A percentile compares a stretch with the other conserved stretches of the same genome.
These are phyloP conservation scores for Drosophila burlai DNA, from an alignment of 1,140 invertebrate genomes.

Conservation along the genomic window DNA sequence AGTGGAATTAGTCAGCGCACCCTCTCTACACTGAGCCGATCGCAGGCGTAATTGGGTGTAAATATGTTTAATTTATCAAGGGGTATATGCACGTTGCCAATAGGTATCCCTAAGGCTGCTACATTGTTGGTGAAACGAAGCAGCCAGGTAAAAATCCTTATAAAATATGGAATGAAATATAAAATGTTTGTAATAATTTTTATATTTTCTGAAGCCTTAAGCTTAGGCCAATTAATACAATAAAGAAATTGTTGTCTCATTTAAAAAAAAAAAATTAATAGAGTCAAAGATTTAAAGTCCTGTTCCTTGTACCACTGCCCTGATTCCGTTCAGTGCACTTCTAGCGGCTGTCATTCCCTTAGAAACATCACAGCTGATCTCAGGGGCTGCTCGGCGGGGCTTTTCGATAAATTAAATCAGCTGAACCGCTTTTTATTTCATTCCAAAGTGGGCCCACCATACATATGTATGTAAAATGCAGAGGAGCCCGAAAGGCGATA, in stretches of 20 bases:
- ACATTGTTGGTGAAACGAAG: no score
- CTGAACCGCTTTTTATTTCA: conserved; percentile 31
- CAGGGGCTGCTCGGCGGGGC: neutral
- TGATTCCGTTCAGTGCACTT: neutral
- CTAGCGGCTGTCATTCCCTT: neutral
- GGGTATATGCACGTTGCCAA: no score
- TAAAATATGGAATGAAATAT: no score
- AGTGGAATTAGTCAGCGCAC: no score
- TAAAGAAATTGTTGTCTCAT: neutral
- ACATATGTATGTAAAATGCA: conserved; percentile 4
- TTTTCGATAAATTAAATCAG: conserved; percentile 45
- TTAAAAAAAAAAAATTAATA: neutral
- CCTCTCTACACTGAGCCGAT: conserved; percentile 9
- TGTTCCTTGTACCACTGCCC: neutral
- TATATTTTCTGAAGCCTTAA: no score
- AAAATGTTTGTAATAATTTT: no score
- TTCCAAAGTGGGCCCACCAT: conserved; percentile 17
- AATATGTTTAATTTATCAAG: neutral
- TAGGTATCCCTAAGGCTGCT: no score
- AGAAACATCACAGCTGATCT: conserved; percentile 30
- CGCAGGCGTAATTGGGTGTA: neutral
- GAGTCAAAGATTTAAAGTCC: neutral
- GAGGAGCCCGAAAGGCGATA: conserved; percentile 10
- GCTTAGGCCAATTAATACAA: no score
- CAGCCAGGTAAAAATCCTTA: no score